Evolutionary conservation across 1,140 invertebrate species (phyloP).

Genomic region (Trigoniulus corallinus): DNA sequence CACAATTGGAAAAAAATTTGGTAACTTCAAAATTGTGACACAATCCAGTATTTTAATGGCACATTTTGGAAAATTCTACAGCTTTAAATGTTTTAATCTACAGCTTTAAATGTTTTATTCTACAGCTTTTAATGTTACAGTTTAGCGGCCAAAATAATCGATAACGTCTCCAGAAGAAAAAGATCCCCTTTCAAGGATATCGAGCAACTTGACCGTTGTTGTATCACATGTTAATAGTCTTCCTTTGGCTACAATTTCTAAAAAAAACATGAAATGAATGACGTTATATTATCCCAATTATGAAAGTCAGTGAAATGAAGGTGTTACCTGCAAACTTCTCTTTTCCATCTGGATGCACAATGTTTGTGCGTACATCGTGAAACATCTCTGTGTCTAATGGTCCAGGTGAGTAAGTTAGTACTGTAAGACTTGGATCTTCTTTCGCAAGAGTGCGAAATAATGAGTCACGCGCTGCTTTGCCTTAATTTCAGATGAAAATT

Average conservation of each 20-base stretch:
- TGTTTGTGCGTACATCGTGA: slow-evolving; percentile 37
- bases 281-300: too few species aligned
- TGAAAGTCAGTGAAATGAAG: too few species aligned
- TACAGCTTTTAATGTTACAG: not conserved
- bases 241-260: not conserved
- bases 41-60: too few species aligned
- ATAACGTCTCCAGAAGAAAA: not conserved
- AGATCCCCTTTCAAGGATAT: not conserved
- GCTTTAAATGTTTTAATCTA: too few species aligned
- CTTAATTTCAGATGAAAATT: slow-evolving; percentile 7
- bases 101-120: not conserved
- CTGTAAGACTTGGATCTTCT: slow-evolving; percentile 56
- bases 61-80: too few species aligned
- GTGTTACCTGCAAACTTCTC: slow-evolving; percentile 9
- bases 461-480: slow-evolving; percentile 73
- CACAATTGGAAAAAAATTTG: too few species aligned
- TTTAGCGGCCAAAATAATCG: not conserved
- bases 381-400: slow-evolving; percentile 85
- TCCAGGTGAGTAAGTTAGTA: slow-evolving; percentile 85
- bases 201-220: not conserved
- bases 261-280: not conserved
- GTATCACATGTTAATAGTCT: not conserved
- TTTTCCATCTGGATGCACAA: slow-evolving; percentile 37
- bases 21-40: too few species aligned
- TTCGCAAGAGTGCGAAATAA: slow-evolving; percentile 64